phyloP scores from a whole-genome alignment of 2,797 vertebrate genomes.

The Gambusia yucatana region DNA sequence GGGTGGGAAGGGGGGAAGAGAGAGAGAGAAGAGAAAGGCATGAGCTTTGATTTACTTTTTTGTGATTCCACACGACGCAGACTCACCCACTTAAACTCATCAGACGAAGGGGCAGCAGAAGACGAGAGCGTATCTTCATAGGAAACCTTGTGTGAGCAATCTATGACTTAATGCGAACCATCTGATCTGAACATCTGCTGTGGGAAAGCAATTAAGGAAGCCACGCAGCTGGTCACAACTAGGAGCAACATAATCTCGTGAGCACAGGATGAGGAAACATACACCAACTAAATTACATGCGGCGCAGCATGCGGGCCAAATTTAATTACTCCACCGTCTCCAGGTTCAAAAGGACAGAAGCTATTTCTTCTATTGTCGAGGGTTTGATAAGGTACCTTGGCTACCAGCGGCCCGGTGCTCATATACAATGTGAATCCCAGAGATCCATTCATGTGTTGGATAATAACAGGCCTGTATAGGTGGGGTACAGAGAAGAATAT shows the following conservation, averaged over 20 bases:
- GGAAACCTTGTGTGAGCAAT: constrained; percentile 79
- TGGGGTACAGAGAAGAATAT: constrained; percentile 75
- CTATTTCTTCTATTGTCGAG: constrained; percentile 22
- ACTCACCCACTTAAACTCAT: constrained; percentile 27
- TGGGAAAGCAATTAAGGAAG: constrained; percentile 76
- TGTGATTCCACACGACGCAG: constrained; percentile 2
- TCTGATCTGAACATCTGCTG: constrained; percentile 83
- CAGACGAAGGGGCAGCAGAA: constrained; percentile 48
- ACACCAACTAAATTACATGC: constrained; percentile 28
- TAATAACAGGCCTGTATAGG: constrained; percentile 77
- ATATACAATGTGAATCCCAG: constrained; percentile 68
- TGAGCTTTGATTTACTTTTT: constrained; percentile 25
- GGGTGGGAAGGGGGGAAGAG: background rate
- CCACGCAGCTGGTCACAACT: constrained; percentile 52
- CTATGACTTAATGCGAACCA: constrained; percentile 80
- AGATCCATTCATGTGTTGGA: constrained; percentile 69
- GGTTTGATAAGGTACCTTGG: constrained; percentile 51
- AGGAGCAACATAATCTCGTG: constrained; percentile 49
- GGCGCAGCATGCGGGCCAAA: constrained; percentile 47
- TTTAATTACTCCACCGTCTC: constrained; percentile 55
- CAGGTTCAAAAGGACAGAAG: constrained; percentile 32
- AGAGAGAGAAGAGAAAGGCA: background rate
- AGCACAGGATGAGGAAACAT: constrained; percentile 30
- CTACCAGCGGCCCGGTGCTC: constrained; percentile 33
- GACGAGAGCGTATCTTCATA: constrained; percentile 72